phyloP scores from a whole-genome alignment of 1,140 invertebrate genomes.

The Bombus affinis region DNA sequence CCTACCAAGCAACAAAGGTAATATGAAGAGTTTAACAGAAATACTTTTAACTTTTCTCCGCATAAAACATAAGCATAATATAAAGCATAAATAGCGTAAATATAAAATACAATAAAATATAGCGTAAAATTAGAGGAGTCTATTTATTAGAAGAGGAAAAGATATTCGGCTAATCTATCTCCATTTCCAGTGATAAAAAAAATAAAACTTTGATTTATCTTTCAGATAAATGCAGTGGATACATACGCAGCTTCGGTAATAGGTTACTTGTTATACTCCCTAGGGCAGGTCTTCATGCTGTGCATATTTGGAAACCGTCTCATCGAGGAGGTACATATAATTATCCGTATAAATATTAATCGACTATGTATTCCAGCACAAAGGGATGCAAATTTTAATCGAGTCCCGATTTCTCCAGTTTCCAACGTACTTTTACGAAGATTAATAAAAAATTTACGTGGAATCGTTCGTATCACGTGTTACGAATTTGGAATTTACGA shows the following conservation, averaged over 20 bases:
- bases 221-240: slow-evolving; percentile 88
- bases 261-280: slow-evolving; percentile 90
- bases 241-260: slow-evolving; percentile 89
- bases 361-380: background rate
- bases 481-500: too few relatives aligned
- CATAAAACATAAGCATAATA: background rate
- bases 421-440: too few relatives aligned
- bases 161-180: too few relatives aligned
- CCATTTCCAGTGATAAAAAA: background rate
- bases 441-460: too few relatives aligned
- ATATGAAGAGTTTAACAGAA: background rate
- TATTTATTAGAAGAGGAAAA: background rate
- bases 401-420: background rate
- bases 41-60: background rate
- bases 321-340: slow-evolving; percentile 89
- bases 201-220: slow-evolving; percentile 2
- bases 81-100: background rate
- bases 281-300: slow-evolving; percentile 92
- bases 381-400: background rate
- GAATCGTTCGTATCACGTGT: too few relatives aligned
- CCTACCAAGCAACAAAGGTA: slow-evolving; percentile 93
- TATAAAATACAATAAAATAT: background rate
- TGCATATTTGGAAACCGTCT: slow-evolving; percentile 92
- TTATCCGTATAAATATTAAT: background rate
- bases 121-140: background rate